These are phyloP conservation scores for Pygmarrhopalites habei DNA, from an alignment of 1,140 invertebrate species.

Conservation along the genomic window DNA sequence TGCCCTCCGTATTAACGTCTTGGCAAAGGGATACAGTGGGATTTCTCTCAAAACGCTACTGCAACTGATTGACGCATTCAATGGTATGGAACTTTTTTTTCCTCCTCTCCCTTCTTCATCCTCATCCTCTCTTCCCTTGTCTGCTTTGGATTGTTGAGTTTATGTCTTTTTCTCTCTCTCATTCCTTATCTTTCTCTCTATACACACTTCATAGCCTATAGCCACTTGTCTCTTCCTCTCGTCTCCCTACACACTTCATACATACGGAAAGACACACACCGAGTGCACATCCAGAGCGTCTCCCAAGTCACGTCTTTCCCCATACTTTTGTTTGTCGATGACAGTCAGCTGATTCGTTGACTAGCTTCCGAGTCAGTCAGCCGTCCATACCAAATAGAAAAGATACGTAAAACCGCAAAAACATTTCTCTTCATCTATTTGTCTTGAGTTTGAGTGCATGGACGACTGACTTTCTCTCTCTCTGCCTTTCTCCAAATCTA, in stretches of 20 bases:
- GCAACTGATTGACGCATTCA: conserved; percentile 62
- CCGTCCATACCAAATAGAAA: conserved; percentile 7
- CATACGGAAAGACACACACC: too few species aligned
- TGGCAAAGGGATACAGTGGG: conserved; percentile 66
- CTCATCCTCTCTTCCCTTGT: background rate
- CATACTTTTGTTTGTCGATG: conserved; percentile 1
- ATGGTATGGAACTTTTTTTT: conserved; percentile 48
- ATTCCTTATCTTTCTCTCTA: too few species aligned
- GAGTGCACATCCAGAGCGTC: too few species aligned
- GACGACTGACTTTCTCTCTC: background rate
- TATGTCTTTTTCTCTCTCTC: too few species aligned
- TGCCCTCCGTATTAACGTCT: conserved; percentile 62
- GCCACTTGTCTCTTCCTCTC: too few species aligned
- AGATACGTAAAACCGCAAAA: background rate
- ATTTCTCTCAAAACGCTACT: conserved; percentile 57
- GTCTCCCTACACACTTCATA: too few species aligned
- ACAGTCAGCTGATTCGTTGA: conserved; percentile 5
- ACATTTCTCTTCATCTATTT: conserved; percentile 9
- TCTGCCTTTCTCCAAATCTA: background rate
- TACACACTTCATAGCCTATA: too few species aligned
- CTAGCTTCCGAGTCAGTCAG: conserved; percentile 2
- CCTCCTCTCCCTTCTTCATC: background rate
- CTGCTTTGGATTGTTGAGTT: too few species aligned
- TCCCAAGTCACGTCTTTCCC: background rate
- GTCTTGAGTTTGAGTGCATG: background rate